A percentile compares a stretch with the other conserved stretches of the same genome.
Evolutionary conservation across 2,888 invertebrate genomes (phyloP).

Genomic region (Caradrina clavipalpis): DNA sequence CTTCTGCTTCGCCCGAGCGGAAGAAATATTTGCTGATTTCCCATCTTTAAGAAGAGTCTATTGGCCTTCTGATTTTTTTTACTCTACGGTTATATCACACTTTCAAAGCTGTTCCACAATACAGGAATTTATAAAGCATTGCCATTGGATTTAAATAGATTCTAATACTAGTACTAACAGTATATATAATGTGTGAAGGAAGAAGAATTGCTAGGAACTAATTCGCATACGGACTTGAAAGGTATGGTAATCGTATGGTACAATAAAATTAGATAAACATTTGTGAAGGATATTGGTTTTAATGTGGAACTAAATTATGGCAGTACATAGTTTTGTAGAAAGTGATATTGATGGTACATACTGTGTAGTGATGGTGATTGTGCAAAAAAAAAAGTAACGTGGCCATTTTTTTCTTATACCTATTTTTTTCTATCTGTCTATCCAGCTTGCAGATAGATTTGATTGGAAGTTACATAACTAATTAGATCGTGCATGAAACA

Average conservation of each 20-base stretch:
- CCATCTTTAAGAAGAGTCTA: background rate
- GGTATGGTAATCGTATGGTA: conserved; percentile 29
- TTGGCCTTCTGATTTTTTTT: conserved; percentile 18
- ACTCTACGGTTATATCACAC: conserved; percentile 10
- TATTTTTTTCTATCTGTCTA: no score
- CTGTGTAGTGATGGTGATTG: background rate
- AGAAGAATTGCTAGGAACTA: conserved; percentile 39
- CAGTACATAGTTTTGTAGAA: conserved; percentile 13
- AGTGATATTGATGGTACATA: conserved; percentile 10
- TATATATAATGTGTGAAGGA: conserved; percentile 9
- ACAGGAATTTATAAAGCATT: conserved; percentile 28
- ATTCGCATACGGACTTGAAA: conserved; percentile 25
- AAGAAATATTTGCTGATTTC: no score
- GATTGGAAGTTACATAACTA: no score
- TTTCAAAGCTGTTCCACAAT: conserved; percentile 26
- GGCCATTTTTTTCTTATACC: no score
- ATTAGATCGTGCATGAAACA: no score
- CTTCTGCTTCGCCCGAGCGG: no score
- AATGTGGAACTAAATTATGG: conserved; percentile 20
- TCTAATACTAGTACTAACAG: conserved; percentile 28
- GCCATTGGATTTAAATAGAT: conserved; percentile 23
- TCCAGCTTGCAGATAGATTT: no score
- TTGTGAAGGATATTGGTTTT: conserved; percentile 10
- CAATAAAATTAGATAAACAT: conserved; percentile 31
- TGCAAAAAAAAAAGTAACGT: no score